Percentiles rank a stretch among this genome's conserved stretches.
These are phyloP conservation scores for Dunckerocampus dactyliophorus DNA, from an alignment of 2,113 vertebrate species.

Conservation along the genomic window DNA sequence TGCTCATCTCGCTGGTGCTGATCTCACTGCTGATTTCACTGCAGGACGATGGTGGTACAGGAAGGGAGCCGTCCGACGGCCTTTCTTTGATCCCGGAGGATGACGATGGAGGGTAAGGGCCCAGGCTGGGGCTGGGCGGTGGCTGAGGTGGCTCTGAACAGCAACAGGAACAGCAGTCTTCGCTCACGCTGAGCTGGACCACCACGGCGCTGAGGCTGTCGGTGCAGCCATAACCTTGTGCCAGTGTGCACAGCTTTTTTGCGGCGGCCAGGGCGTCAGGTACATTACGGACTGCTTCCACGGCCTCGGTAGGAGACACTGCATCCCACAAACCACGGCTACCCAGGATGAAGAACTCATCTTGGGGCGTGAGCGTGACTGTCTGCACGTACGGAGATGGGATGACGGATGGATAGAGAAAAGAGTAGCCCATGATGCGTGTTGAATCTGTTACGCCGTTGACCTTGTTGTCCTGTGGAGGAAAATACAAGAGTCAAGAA, in stretches of 20 bases:
- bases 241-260: conserved; percentile 94
- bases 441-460: conserved; percentile 97
- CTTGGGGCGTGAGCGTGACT: conserved; percentile 86
- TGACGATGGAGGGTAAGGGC: conserved; percentile 62
- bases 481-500: not conserved
- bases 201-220: conserved; percentile 93
- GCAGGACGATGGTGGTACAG: conserved; percentile 80
- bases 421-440: conserved; percentile 94
- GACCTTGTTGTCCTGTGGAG: conserved; percentile 92
- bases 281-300: conserved; percentile 87
- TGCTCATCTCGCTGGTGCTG: conserved; percentile 98
- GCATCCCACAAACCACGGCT: conserved; percentile 93
- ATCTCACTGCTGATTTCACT: conserved; percentile 98
- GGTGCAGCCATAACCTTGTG: conserved; percentile 92
- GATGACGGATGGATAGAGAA: conserved; percentile 91
- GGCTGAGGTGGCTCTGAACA: conserved; percentile 67
- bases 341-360: conserved; percentile 96
- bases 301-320: conserved; percentile 82
- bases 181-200: conserved; percentile 90
- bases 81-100: conserved; percentile 71
- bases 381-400: conserved; percentile 91
- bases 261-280: conserved; percentile 88
- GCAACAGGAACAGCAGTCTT: conserved; percentile 97
- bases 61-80: conserved; percentile 72
- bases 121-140: conserved; percentile 80